Evolutionary conservation across 2,113 vertebrate genomes (phyloP), one percentile per base, ranked within the genome.

Genomic region (Noctilio leporinus): DNA sequence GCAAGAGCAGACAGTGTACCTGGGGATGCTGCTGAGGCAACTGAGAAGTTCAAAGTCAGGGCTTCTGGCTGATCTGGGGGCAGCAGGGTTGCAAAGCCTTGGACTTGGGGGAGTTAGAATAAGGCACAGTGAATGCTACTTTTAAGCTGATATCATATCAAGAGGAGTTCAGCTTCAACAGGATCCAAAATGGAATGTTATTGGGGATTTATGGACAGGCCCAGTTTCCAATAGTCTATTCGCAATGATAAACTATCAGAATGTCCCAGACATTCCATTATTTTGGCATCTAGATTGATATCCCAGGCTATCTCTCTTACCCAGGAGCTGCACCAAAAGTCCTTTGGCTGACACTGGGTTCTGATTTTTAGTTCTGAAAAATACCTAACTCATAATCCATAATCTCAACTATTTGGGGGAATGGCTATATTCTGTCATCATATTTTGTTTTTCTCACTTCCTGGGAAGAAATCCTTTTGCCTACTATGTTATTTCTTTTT

Each of bases 361-460:
- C 72, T 20, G 35, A 69, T 69, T 69, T 94, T 93, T 26, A 51
- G 45, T 65, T 85, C 70, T 96, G 89, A 91, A 94, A 94, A 87
- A 96, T 87, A 82, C n/a, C 22, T 84, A 90, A 78, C 14, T 15
- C 5, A 1, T 78, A 76, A 55, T 94, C 33, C 38, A 75, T 65
- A 55, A 89, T 53, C 86, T 95, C 51, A 77, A 86, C 38, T 64
- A 76, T 45, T 82, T 81, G 51, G 19, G 17, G 26, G 12, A 45
- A 47, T 91, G n/a, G 15, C 70, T 89, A 65, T 57, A 83, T 67
- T 15, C 17, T 57, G 45, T 59, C 15, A 28, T 73, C 38, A 11
- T 12, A 38, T 10, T 91, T 28, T 7, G 26, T 53, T 84, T 91
- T 83, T 88, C 53, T 91, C 33, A 87, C 57, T 93, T 93, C 49